Conservation (phyloP, 2,113 vertebrate genomes). For the Hemichromis elongatus region DNA sequence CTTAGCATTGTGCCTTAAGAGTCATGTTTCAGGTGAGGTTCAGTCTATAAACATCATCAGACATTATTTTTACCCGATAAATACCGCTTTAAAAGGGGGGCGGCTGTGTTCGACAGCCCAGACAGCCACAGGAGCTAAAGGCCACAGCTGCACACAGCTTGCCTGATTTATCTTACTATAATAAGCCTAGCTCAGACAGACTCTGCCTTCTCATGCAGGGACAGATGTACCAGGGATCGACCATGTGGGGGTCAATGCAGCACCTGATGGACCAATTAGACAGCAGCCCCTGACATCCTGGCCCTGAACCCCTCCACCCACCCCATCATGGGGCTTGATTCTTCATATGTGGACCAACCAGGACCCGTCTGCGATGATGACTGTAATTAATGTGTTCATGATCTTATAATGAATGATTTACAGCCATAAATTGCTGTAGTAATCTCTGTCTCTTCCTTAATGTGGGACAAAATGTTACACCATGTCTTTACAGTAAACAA, state of each 20-base stretch:
- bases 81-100: conserved; percentile 21
- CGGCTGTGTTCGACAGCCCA: conserved; percentile 34
- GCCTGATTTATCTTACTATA: conserved; percentile 37
- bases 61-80: conserved; percentile 13
- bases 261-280: conserved; percentile 58
- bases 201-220: conserved; percentile 18
- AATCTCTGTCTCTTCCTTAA: background rate
- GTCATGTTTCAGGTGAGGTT: background rate
- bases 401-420: background rate
- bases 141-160: conserved; percentile 58
- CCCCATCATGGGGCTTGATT: background rate
- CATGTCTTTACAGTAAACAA: background rate
- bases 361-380: background rate
- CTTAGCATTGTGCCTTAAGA: background rate
- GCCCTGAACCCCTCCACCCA: background rate
- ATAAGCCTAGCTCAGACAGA: conserved; percentile 37
- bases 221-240: conserved; percentile 20
- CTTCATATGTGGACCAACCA: conserved; percentile 1
- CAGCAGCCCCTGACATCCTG: conserved; percentile 21
- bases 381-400: conserved; percentile 13
- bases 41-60: background rate
- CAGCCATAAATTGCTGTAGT: background rate
- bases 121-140: conserved; percentile 45
- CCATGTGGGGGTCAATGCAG: conserved; percentile 17
- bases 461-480: background rate